phyloP scores from a whole-genome alignment of 2,113 vertebrate species.

The Dipodomys spectabilis region DNA sequence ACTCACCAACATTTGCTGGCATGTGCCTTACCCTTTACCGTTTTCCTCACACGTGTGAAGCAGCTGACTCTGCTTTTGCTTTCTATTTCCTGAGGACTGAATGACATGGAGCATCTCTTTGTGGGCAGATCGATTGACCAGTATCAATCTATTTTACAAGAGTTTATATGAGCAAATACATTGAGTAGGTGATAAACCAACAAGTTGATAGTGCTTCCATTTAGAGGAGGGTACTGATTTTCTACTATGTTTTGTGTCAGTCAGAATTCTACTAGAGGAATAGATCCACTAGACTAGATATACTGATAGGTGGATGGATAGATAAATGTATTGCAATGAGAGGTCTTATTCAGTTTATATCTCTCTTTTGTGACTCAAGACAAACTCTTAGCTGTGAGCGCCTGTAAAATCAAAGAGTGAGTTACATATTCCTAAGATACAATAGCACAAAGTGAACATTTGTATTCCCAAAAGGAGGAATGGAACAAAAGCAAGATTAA shows the following conservation, averaged over 20 bases:
- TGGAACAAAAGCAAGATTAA: too few relatives aligned
- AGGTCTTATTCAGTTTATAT: not conserved
- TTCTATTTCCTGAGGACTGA: not conserved
- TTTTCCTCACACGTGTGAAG: not conserved
- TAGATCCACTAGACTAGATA: not conserved
- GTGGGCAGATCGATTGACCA: not conserved
- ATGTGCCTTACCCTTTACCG: not conserved
- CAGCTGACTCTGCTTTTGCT: not conserved
- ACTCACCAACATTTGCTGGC: not conserved
- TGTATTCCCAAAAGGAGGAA: too few relatives aligned
- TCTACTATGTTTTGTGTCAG: not conserved
- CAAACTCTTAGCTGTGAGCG: too few relatives aligned
- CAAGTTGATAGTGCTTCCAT: not conserved
- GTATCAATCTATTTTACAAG: constrained; percentile 14
- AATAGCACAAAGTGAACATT: too few relatives aligned
- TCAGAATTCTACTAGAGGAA: not conserved
- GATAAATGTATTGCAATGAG: not conserved
- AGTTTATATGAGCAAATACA: constrained; percentile 1
- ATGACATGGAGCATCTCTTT: not conserved
- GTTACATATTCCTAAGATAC: too few relatives aligned
- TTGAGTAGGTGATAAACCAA: not conserved
- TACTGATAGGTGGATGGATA: not conserved
- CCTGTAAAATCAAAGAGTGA: too few relatives aligned
- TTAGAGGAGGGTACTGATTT: not conserved
- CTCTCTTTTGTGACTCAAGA: too few relatives aligned